phyloP scores from a whole-genome alignment of 2,888 invertebrate species.

The Platycheirus albimanus region DNA sequence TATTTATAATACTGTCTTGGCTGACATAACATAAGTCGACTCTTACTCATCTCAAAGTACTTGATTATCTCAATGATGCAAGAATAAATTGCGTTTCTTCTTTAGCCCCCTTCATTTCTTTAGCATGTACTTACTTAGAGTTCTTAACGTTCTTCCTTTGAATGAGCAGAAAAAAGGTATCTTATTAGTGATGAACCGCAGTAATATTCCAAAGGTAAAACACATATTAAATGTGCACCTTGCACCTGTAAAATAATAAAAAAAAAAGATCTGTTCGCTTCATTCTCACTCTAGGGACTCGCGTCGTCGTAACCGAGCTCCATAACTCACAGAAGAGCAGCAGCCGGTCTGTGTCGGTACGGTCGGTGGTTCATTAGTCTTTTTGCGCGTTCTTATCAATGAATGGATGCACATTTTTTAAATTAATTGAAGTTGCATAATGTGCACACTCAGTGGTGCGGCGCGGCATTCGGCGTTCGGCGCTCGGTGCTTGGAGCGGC shows the following conservation, averaged over 20 bases:
- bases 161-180: not conserved
- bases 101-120: no score
- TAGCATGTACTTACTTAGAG: not conserved
- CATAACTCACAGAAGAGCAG: conserved; percentile 1
- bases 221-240: not conserved
- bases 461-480: no score
- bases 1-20: no score
- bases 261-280: conserved; percentile 1
- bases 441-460: conserved; percentile 41
- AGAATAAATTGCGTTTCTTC: no score
- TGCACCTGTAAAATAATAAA: no score
- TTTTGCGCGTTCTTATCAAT: conserved; percentile 61
- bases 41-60: no score
- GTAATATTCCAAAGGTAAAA: not conserved
- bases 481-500: no score
- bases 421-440: conserved; percentile 71
- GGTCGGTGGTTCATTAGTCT: conserved; percentile 55
- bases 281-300: not conserved
- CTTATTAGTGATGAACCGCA: conserved; percentile 1
- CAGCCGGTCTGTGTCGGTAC: not conserved
- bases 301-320: conserved; percentile 8
- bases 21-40: no score
- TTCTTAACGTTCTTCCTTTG: not conserved
- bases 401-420: conserved; percentile 59
- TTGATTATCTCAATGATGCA: no score